phyloP scores from a whole-genome alignment of 2,888 invertebrate species.

The Stenurella melanura region DNA sequence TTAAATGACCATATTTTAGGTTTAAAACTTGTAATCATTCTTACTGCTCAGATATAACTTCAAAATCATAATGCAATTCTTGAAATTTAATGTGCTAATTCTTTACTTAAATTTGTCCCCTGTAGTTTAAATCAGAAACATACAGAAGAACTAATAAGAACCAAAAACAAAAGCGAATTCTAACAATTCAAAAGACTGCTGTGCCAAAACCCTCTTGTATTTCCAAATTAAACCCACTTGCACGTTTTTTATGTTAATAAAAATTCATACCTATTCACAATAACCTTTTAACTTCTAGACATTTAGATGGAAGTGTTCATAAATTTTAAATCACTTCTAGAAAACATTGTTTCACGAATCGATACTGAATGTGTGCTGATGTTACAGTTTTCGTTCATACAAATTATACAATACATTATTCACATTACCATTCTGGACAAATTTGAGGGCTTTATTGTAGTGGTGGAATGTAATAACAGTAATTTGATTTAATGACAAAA shows the following conservation, averaged over 20 bases:
- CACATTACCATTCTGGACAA: neutral
- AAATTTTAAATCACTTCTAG: constrained; percentile 26
- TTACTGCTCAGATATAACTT: too few relatives aligned
- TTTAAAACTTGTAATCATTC: too few relatives aligned
- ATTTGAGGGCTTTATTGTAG: neutral
- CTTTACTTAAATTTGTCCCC: too few relatives aligned
- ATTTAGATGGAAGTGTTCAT: neutral
- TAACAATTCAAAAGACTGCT: too few relatives aligned
- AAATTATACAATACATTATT: neutral
- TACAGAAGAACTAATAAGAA: too few relatives aligned
- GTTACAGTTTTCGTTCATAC: neutral
- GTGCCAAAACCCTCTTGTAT: too few relatives aligned
- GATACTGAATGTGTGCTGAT: neutral
- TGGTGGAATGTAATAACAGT: neutral
- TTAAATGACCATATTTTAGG: too few relatives aligned
- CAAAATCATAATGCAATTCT: too few relatives aligned
- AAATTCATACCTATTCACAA: neutral
- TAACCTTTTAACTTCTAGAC: neutral
- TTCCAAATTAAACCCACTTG: too few relatives aligned
- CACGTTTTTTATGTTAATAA: neutral
- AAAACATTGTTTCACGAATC: constrained; percentile 6
- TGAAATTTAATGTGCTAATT: too few relatives aligned
- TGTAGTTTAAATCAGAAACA: too few relatives aligned
- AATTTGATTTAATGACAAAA: neutral
- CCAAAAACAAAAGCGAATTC: too few relatives aligned